Conservation (phyloP, 2,888 invertebrate species). For the Amphipyra tragopoginis region DNA sequence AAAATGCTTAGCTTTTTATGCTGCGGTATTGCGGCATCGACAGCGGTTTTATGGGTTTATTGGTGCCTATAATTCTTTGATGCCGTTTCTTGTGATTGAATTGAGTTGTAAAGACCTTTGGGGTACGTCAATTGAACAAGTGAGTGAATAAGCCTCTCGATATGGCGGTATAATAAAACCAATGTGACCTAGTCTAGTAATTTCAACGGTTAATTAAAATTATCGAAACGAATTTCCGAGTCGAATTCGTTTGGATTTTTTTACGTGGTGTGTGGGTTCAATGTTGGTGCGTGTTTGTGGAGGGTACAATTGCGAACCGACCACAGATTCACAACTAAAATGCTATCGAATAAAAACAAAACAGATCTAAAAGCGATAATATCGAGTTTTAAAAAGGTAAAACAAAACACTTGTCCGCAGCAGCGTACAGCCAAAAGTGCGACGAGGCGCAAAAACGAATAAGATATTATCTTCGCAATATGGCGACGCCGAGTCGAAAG, state of each 20-base stretch:
- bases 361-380: conserved; percentile 35
- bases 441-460: conserved; percentile 72
- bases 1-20: conserved; percentile 65
- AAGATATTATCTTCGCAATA: conserved; percentile 79
- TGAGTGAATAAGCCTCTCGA: conserved; percentile 40
- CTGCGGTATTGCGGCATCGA: conserved; percentile 57
- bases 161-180: conserved; percentile 37
- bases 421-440: conserved; percentile 70
- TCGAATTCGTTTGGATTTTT: conserved; percentile 14
- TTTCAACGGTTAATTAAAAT: conserved; percentile 45
- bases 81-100: conserved; percentile 54
- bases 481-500: conserved; percentile 74
- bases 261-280: not conserved
- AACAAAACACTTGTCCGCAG: conserved; percentile 65
- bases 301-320: conserved; percentile 12
- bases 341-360: conserved; percentile 38
- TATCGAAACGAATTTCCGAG: conserved; percentile 16
- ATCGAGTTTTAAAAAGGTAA: conserved; percentile 48
- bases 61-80: conserved; percentile 60
- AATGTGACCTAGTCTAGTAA: conserved; percentile 34
- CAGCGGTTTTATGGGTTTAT: conserved; percentile 57
- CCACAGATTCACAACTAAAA: conserved; percentile 12
- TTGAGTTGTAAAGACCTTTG: conserved; percentile 58
- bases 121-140: conserved; percentile 48
- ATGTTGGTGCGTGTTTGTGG: not conserved